Base-by-base conservation (phyloP, 2,888 invertebrate genomes). In the Drosophila prolongata region DNA sequence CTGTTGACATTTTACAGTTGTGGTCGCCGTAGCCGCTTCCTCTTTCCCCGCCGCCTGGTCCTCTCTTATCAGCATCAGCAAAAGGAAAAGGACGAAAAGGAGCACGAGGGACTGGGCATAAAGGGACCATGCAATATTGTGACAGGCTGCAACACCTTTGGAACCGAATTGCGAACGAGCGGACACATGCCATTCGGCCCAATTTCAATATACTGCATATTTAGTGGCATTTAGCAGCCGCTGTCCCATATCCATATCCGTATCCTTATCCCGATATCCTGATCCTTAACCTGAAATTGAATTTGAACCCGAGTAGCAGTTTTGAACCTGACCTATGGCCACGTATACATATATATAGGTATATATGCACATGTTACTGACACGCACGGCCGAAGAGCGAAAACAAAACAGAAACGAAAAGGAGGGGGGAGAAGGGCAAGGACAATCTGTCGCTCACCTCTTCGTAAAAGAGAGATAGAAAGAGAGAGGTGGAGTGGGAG, bases 271-370 rank as follows among this genome's bases (percentile, higher is more conserved):
- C 44, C 49, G 40, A 14, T 14, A 34, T 54, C 47, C 37, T 19
- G 52, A 60, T 53, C 69, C 69, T 30, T 53, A 54, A 43, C 60
- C 69, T 58, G 53, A 42, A 59, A 54, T 9, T 14, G 42, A 42
- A 59, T 59, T 9, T 14, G 42, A 59, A 34, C 59, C 62, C 34
- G 14, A 10, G 62, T 38, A 34, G 34, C 40, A 19, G 16, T 27
- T 38, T 37, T 70, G 62, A 70, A 78, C 87, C 83, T 83, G 83
- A 83, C 83, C 83, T 83, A 83, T 81, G 83, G 55, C 65, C 58
- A 47, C 46, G 14, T n/a, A 54, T 40, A 27, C 13, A n/a, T 19
- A 4, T 57, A 55, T 47, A 42, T 75, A 27, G 13, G 10, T 19
- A 4, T 57, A 55, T 52, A 42, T 75, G 80, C 82, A 87, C 79